These are phyloP conservation scores for Alectura lathami DNA, from an alignment of 2,113 vertebrate species.

Conservation along the genomic window DNA sequence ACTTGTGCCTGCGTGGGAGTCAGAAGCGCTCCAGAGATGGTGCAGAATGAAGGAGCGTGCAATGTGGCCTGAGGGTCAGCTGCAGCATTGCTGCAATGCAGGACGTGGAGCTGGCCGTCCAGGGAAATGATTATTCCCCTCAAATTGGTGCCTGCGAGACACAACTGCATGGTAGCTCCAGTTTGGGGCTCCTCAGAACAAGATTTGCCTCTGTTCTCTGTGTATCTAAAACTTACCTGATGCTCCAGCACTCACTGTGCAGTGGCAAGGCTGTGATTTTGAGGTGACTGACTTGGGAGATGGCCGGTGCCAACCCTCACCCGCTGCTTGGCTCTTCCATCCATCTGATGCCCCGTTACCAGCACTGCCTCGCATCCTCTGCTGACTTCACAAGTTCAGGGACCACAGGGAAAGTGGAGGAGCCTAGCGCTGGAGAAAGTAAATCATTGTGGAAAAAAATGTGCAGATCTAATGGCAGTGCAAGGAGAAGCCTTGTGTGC, in stretches of 20 bases:
- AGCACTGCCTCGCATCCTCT: neutral
- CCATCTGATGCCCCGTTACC: neutral
- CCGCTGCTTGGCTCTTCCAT: neutral
- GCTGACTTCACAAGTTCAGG: constrained; percentile 23
- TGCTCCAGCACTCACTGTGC: neutral
- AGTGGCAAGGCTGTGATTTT: neutral
- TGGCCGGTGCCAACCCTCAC: neutral
- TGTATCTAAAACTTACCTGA: neutral
- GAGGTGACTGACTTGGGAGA: neutral
- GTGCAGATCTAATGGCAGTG: neutral
- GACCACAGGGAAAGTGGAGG: neutral
- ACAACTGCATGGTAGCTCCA: neutral
- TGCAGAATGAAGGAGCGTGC: neutral
- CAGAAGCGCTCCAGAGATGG: constrained; percentile 8
- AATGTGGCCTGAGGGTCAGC: neutral
- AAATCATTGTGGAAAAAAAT: constrained; percentile 36
- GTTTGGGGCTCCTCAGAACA: neutral
- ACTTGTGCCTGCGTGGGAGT: neutral
- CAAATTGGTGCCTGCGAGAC: neutral
- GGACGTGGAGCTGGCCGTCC: neutral
- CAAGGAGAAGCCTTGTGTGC: neutral
- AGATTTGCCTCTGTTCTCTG: neutral
- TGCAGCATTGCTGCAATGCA: neutral
- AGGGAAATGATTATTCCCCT: neutral
- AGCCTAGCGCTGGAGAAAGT: neutral